Base-by-base conservation (phyloP, 2,797 vertebrate species). In the Taeniopygia guttata region DNA sequence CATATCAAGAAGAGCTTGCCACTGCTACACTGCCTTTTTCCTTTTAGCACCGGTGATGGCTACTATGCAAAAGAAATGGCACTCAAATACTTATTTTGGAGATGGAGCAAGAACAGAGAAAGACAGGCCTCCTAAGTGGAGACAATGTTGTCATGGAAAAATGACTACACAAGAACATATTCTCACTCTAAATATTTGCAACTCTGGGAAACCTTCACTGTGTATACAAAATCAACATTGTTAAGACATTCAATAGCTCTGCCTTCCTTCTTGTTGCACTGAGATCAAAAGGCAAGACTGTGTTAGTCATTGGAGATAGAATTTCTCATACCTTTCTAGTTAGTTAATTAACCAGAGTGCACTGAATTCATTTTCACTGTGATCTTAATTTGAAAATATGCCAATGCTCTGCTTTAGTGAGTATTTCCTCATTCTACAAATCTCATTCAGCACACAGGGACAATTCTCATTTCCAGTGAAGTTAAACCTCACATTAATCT, bases 311-410 rank as follows among this genome's bases (percentile, higher is more conserved):
- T 66, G 32, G 86, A 88, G 58, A 94, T 27, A 92, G 77, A 94
- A 90, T 88, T 96, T 94, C 84, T 92, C 88, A 54, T 89, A 91
- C 84, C 84, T 92, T 42, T 75, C 79, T 90, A 89, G 85, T 75
- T 89, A 92, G 89, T 95, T 92, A 96, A 97, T 95, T 83, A 95
- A 88, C 70, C 58, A 72, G 74, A 91, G 84, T 95, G 77, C 84
- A 87, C 67, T 21, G 42, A 90, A 93, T 93, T 94, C 63, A 88
- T 96, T 97, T 95, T 89, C 87, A 85, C 49, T 82, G 64, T 89
- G 70, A 90, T 95, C 69, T 94, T 92, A 94, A 96, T 96, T 95
- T 94, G 85, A 96, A 97, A 97, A 94, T 92, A 90, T 82, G 63
- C 34, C 3, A 1, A 29, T 72, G 30, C 45, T 92, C 68, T 60